phyloP scores from a whole-genome alignment of 1,140 invertebrate species.

The Epicauta chinensis region DNA sequence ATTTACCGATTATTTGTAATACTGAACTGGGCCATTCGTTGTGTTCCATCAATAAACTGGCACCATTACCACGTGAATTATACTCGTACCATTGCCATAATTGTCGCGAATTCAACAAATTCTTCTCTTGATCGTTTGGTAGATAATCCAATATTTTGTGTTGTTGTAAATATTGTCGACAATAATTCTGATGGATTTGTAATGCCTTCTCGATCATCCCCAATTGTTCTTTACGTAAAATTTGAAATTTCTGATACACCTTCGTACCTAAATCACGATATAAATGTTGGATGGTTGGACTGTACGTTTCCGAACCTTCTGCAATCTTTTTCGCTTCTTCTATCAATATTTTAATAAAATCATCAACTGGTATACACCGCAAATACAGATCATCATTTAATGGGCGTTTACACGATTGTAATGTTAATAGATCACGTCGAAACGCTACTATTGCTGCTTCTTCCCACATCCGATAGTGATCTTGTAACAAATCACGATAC shows the following conservation, averaged over 20 bases:
- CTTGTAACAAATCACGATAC: slow-evolving; percentile 51
- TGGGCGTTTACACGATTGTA: slow-evolving; percentile 48
- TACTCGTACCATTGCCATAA: slow-evolving; percentile 64
- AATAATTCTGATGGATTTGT: slow-evolving; percentile 34
- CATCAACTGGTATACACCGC: slow-evolving; percentile 33
- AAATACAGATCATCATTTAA: slow-evolving; percentile 72
- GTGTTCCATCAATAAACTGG: slow-evolving; percentile 51
- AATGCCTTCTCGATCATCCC: slow-evolving; percentile 62
- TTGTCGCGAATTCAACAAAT: slow-evolving; percentile 56
- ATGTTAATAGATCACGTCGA: slow-evolving; percentile 55
- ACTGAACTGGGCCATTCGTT: slow-evolving; percentile 55
- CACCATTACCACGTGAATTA: slow-evolving; percentile 49
- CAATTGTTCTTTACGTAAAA: slow-evolving; percentile 56
- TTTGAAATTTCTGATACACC: slow-evolving; percentile 57
- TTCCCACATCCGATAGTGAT: slow-evolving; percentile 62
- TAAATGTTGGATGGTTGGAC: slow-evolving; percentile 58
- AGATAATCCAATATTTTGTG: slow-evolving; percentile 37
- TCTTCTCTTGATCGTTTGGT: slow-evolving; percentile 30
- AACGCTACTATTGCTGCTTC: slow-evolving; percentile 55
- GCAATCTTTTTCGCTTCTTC: slow-evolving; percentile 47
- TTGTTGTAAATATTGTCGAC: slow-evolving; percentile 26
- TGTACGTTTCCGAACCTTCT: slow-evolving; percentile 72
- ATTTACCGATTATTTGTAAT: slow-evolving; percentile 63
- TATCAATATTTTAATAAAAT: slow-evolving; percentile 36
- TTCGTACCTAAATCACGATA: slow-evolving; percentile 63